phyloP scores from a whole-genome alignment of 2,888 invertebrate species.

The Rapana venosa region DNA sequence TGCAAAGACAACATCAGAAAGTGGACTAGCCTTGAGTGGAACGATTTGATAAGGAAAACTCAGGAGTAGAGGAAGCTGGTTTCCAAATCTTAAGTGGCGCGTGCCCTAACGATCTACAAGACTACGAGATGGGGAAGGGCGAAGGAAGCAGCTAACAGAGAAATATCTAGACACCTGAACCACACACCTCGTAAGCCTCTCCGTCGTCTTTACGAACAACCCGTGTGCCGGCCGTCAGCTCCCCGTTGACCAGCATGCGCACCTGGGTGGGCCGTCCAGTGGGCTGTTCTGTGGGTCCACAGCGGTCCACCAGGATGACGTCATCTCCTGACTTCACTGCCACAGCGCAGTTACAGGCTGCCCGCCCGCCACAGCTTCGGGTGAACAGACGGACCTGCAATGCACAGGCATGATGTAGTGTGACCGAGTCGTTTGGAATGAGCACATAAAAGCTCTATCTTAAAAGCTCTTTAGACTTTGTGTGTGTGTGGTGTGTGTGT shows the following conservation, averaged over 20 bases:
- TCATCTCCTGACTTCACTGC: slow-evolving; percentile 67
- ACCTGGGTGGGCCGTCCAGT: slow-evolving; percentile 45
- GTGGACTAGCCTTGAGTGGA: too few species aligned
- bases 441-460: neutral
- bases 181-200: slow-evolving; percentile 56
- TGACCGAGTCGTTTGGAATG: neutral
- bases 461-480: neutral
- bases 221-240: slow-evolving; percentile 58
- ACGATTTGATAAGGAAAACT: too few species aligned
- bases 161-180: too few species aligned
- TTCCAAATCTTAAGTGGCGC: too few species aligned
- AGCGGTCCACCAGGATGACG: slow-evolving; percentile 65
- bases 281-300: slow-evolving; percentile 45
- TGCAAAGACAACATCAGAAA: too few species aligned
- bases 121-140: too few species aligned
- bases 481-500: too few species aligned
- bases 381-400: slow-evolving; percentile 56
- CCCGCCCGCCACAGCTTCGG: slow-evolving; percentile 53
- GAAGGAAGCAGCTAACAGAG: too few species aligned
- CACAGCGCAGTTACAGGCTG: slow-evolving; percentile 67
- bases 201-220: slow-evolving; percentile 56
- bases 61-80: too few species aligned
- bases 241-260: slow-evolving; percentile 57
- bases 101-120: too few species aligned
- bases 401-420: neutral